Conservation (phyloP, 2,113 vertebrate genomes). For the Turdus rufiventris region DNA sequence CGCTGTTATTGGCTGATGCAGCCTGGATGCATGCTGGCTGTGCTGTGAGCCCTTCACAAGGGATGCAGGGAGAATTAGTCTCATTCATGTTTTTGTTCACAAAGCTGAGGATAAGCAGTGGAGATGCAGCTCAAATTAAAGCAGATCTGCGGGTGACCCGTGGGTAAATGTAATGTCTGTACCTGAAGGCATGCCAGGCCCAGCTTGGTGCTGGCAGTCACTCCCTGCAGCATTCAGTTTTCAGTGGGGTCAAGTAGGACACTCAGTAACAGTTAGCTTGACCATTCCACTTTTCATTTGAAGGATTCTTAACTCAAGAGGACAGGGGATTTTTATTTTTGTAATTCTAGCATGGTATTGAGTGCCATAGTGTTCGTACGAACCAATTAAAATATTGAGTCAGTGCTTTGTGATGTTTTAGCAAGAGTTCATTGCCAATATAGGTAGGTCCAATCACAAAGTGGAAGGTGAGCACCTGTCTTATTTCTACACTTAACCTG, state of each 20-base stretch:
- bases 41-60: neutral
- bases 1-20: neutral
- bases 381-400: neutral
- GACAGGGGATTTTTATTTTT: neutral
- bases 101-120: neutral
- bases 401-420: neutral
- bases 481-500: neutral
- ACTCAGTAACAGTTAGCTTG: neutral
- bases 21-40: neutral
- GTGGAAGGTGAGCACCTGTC: neutral
- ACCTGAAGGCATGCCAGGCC: neutral
- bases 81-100: neutral
- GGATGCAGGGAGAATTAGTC: neutral
- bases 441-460: neutral
- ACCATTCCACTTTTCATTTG: neutral
- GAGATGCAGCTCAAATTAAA: neutral
- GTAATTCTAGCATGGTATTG: neutral
- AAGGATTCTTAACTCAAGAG: neutral
- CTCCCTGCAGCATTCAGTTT: neutral
- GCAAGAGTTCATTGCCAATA: neutral
- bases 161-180: neutral
- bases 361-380: rapidly evolving
- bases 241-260: neutral
- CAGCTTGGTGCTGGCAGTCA: rapidly evolving
- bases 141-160: neutral